A percentile compares a stretch with the other conserved stretches of the same genome.
Evolutionary conservation across 2,888 invertebrate species (phyloP).

Genomic region (Oscheius sp.): DNA sequence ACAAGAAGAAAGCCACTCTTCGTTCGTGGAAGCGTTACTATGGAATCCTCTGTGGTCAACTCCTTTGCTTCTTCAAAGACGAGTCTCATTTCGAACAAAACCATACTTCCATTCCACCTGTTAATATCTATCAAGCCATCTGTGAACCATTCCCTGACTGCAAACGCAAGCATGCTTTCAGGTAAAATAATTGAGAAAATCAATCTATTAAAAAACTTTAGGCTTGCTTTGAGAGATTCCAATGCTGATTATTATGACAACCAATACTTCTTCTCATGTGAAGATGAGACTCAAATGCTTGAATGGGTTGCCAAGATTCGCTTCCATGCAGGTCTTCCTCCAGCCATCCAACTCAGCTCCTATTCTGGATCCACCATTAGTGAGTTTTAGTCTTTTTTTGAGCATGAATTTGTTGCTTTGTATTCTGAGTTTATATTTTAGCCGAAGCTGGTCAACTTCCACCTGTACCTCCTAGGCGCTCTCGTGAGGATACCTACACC

Average conservation of each 20-base stretch:
- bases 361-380: slow-evolving; percentile 24
- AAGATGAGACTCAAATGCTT: slow-evolving; percentile 76
- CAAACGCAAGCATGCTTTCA: slow-evolving; percentile 90
- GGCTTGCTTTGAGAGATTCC: slow-evolving; percentile 8
- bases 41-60: slow-evolving; percentile 92
- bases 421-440: background rate
- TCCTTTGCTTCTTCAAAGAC: slow-evolving; percentile 94
- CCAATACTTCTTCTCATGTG: slow-evolving; percentile 87
- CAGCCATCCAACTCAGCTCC: slow-evolving; percentile 71
- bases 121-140: slow-evolving; percentile 77
- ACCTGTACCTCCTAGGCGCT: slow-evolving; percentile 13
- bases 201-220: background rate
- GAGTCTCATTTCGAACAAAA: slow-evolving; percentile 87
- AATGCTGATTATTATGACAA: slow-evolving; percentile 78
- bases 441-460: slow-evolving; percentile 8
- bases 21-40: slow-evolving; percentile 94
- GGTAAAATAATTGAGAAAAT: slow-evolving; percentile 29
- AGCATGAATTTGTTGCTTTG: background rate
- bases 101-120: slow-evolving; percentile 74
- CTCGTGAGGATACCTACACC: slow-evolving; percentile 11
- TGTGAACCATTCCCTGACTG: slow-evolving; percentile 91
- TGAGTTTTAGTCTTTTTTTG: background rate
- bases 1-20: slow-evolving; percentile 91
- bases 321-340: slow-evolving; percentile 90
- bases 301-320: slow-evolving; percentile 79